A percentile compares a stretch with the other conserved stretches of the same genome.
Conservation (phyloP, 2,888 invertebrate species). For the Ryuthela nishihirai region DNA sequence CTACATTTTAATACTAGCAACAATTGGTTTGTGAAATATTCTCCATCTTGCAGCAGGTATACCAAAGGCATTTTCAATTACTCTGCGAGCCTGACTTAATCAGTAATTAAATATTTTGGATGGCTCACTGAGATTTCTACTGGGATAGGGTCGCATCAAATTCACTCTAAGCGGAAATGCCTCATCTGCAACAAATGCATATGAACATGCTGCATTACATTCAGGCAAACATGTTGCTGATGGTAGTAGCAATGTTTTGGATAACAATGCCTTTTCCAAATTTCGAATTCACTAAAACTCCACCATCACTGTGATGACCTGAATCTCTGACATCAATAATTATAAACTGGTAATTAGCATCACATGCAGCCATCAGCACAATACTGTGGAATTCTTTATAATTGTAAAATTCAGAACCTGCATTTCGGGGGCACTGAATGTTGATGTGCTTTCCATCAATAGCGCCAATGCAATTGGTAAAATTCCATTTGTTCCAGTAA, state of each 20-base stretch:
- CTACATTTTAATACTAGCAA: too few relatives aligned
- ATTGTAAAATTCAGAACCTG: neutral
- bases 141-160: neutral
- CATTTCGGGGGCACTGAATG: neutral
- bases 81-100: neutral
- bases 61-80: slow-evolving; percentile 2
- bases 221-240: too few relatives aligned
- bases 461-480: too few relatives aligned
- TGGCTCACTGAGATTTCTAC: neutral
- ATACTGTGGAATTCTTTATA: neutral
- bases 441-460: too few relatives aligned
- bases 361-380: neutral
- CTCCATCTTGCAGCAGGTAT: neutral
- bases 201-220: neutral
- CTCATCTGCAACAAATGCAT: neutral
- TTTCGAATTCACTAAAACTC: neutral
- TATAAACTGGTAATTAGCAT: neutral
- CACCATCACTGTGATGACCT: neutral
- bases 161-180: neutral
- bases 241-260: neutral
- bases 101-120: neutral
- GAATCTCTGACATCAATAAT: neutral
- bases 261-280: neutral
- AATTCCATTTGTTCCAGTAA: neutral
- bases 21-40: neutral